Conservation (phyloP, 1,140 invertebrate species). For the Steinernema feltiae region DNA sequence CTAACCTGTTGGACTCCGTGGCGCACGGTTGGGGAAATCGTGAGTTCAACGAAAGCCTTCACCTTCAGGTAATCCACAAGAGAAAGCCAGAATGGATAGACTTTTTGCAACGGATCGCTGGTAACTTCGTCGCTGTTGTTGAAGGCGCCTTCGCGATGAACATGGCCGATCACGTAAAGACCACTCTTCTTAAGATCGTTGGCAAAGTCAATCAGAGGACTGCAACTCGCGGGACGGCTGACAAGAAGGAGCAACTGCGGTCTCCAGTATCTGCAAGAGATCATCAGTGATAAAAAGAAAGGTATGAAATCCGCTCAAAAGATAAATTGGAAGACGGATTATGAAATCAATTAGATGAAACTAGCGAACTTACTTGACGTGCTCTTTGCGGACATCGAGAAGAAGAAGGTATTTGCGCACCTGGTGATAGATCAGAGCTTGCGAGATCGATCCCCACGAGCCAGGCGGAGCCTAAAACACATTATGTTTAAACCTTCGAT, state of each 20-base stretch:
- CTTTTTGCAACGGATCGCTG: conserved; percentile 53
- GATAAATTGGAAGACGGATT: too few relatives aligned
- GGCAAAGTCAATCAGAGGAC: conserved; percentile 85
- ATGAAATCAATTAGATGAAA: too few relatives aligned
- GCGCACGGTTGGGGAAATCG: conserved; percentile 74
- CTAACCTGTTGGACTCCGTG: conserved; percentile 79
- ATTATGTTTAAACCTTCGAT: too few relatives aligned
- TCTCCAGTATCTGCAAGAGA: conserved; percentile 83
- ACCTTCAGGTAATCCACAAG: conserved; percentile 55
- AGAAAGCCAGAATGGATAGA: conserved; percentile 56
- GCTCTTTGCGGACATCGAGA: conserved; percentile 87
- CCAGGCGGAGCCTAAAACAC: conserved; percentile 72
- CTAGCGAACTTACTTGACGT: conserved; percentile 67
- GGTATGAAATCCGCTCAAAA: too few relatives aligned
- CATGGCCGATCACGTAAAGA: conserved; percentile 57
- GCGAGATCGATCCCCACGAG: conserved; percentile 92
- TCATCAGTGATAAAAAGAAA: too few relatives aligned
- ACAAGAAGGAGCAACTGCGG: conserved; percentile 91
- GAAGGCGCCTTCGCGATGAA: conserved; percentile 45
- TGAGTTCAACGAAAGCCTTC: conserved; percentile 94
- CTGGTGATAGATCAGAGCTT: conserved; percentile 98
- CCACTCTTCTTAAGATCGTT: conserved; percentile 98
- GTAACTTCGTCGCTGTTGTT: conserved; percentile 26
- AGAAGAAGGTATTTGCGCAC: conserved; percentile 91
- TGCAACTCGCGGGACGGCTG: conserved; percentile 77